These are phyloP conservation scores for Bimastos eiseni DNA, from an alignment of 2,888 invertebrate genomes.

Conservation along the genomic window DNA sequence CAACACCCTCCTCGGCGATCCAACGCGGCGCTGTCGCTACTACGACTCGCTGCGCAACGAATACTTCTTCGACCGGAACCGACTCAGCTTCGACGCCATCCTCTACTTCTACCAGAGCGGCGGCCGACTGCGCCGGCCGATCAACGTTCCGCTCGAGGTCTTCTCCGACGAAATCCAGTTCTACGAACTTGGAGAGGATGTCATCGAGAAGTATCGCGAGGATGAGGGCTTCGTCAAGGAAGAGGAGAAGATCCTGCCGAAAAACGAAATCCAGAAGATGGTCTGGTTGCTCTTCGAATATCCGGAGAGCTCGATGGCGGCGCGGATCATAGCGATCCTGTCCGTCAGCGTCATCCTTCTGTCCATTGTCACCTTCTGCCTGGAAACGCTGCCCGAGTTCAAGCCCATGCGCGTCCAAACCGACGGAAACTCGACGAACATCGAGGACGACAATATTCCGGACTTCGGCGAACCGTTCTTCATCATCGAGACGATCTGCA, in stretches of 20 bases:
- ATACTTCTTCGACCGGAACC: constrained; percentile 98
- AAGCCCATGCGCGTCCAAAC: constrained; percentile 96
- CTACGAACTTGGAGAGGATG: constrained; percentile 97
- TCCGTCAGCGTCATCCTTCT: constrained; percentile 97
- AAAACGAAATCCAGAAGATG: constrained; percentile 94
- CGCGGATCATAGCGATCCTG: constrained; percentile 97
- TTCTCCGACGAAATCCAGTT: constrained; percentile 99
- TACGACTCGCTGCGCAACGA: constrained; percentile 97
- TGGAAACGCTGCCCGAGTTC: constrained; percentile 89
- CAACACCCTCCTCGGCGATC: constrained; percentile 31
- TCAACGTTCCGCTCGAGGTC: constrained; percentile 93
- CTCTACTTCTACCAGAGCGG: constrained; percentile 69
- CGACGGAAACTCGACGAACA: constrained; percentile 75
- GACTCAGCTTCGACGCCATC: constrained; percentile 98
- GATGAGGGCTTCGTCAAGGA: constrained; percentile 70
- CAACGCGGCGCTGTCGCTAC: constrained; percentile 69
- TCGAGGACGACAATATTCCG: constrained; percentile 90
- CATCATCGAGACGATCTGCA: constrained; percentile 98
- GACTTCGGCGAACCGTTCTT: constrained; percentile 99
- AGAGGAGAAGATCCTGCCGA: constrained; percentile 94
- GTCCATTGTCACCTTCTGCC: constrained; percentile 98
- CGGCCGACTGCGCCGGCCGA: constrained; percentile 91
- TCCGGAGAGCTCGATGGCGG: constrained; percentile 98
- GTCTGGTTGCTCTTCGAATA: constrained; percentile 99
- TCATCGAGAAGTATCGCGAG: constrained; percentile 68